Evolutionary conservation across 2,888 invertebrate genomes (phyloP).

Genomic region (Taenaris catops): DNA sequence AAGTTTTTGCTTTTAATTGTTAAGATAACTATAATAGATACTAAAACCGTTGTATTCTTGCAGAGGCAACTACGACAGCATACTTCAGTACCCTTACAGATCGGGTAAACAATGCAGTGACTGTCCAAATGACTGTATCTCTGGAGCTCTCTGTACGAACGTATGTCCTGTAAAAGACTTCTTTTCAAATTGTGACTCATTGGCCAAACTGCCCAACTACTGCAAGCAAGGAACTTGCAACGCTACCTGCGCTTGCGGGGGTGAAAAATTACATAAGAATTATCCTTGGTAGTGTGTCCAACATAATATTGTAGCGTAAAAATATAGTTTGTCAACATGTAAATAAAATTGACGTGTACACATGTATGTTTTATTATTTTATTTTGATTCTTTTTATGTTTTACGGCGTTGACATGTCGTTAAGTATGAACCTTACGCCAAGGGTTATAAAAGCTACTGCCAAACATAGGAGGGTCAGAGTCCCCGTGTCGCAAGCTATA

Average conservation of each 20-base stretch:
- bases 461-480: too few relatives aligned
- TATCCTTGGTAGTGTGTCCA: constrained; percentile 31
- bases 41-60: constrained; percentile 33
- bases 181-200: constrained; percentile 86
- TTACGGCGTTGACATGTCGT: too few relatives aligned
- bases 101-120: constrained; percentile 82
- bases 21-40: too few relatives aligned
- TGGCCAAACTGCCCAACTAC: constrained; percentile 58
- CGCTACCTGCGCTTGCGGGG: constrained; percentile 86
- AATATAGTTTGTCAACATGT: too few relatives aligned
- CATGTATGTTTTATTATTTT: too few relatives aligned
- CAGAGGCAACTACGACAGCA: constrained; percentile 84
- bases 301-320: too few relatives aligned
- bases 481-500: too few relatives aligned
- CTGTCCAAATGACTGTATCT: constrained; percentile 82
- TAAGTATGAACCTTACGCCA: too few relatives aligned
- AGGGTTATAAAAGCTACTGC: too few relatives aligned
- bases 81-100: constrained; percentile 84
- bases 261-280: constrained; percentile 59
- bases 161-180: constrained; percentile 83
- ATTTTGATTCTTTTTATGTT: too few relatives aligned
- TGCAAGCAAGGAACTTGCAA: constrained; percentile 81
- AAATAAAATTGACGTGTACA: too few relatives aligned
- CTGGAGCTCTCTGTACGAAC: constrained; percentile 86
- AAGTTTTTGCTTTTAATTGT: too few relatives aligned